Percentiles rank a stretch among this genome's conserved stretches.
Evolutionary conservation across 2,888 invertebrate species (phyloP).

Genomic region (Lysandra coridon): DNA sequence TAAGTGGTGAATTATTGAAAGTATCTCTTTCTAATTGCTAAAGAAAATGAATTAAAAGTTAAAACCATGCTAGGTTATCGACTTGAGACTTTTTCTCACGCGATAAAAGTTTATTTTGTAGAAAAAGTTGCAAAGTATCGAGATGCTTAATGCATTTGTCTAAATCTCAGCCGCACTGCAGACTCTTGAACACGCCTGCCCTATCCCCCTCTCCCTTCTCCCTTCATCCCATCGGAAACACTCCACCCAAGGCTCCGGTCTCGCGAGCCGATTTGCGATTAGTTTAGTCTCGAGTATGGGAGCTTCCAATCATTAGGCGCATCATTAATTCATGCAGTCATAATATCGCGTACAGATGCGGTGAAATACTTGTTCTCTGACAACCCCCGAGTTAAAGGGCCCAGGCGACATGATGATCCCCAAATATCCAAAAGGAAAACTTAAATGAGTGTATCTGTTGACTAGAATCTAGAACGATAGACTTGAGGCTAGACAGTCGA

Average conservation of each 20-base stretch:
- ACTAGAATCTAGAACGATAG: too few species aligned
- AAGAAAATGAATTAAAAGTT: background rate
- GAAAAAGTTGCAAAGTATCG: slow-evolving; percentile 12
- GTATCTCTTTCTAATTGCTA: too few species aligned
- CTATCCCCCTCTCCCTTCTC: slow-evolving; percentile 37
- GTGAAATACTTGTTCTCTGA: background rate
- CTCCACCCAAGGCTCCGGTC: slow-evolving; percentile 36
- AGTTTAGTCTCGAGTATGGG: slow-evolving; percentile 31
- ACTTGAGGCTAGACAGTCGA: background rate
- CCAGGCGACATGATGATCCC: background rate
- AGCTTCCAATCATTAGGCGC: slow-evolving; percentile 7
- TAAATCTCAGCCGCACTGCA: slow-evolving; percentile 48
- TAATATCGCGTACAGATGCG: background rate
- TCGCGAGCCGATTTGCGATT: slow-evolving; percentile 35
- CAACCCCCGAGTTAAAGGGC: background rate
- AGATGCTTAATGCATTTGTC: slow-evolving; percentile 34
- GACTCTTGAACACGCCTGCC: slow-evolving; percentile 54
- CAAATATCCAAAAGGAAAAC: background rate
- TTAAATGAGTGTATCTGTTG: background rate
- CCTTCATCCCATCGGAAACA: slow-evolving; percentile 45
- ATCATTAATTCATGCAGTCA: background rate
- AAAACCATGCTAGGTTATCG: background rate
- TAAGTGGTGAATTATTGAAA: too few species aligned
- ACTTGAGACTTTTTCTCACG: background rate
- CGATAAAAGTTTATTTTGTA: background rate